Percentiles rank a stretch among this genome's conserved stretches.
Evolutionary conservation across 35 echinoderm and acorn worm genomes (phyloP).

Genomic region (Patiria miniata): DNA sequence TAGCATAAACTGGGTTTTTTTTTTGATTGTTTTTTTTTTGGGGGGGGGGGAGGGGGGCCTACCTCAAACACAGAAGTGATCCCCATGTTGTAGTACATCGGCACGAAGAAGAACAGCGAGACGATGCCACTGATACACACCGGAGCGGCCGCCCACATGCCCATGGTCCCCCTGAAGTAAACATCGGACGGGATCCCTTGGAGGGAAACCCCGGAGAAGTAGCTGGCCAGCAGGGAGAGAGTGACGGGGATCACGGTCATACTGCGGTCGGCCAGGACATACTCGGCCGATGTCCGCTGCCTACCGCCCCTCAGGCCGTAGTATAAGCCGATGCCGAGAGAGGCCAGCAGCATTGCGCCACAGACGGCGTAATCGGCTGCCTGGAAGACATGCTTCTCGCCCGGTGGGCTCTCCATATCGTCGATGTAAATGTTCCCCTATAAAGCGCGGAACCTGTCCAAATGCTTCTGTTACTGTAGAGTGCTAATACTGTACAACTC

Average conservation of each 20-base stretch:
- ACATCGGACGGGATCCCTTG: slow-evolving; percentile 13
- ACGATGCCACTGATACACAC: not conserved
- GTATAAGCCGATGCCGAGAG: not conserved
- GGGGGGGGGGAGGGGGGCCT: too few species aligned
- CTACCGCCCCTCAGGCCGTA: slow-evolving; percentile 29
- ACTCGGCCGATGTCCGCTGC: slow-evolving; percentile 18
- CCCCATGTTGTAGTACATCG: slow-evolving; percentile 12
- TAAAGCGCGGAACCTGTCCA: too few species aligned
- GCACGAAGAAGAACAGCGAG: not conserved
- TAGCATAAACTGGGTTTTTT: too few species aligned
- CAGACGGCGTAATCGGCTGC: slow-evolving; percentile 13
- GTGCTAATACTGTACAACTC: too few species aligned
- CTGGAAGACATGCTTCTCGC: not conserved
- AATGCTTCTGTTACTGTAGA: too few species aligned
- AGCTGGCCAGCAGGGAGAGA: not conserved
- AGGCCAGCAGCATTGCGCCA: not conserved
- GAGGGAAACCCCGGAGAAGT: not conserved
- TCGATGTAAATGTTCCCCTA: too few species aligned
- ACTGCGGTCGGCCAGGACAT: not conserved
- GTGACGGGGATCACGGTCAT: not conserved
- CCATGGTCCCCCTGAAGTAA: slow-evolving; percentile 14
- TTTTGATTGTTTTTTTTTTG: too few species aligned
- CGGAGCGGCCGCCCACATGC: not conserved
- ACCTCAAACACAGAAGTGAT: slow-evolving; percentile 19
- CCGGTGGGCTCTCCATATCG: not conserved